Conservation (phyloP, 2,888 invertebrate genomes). For the Parascotia fuliginaria region DNA sequence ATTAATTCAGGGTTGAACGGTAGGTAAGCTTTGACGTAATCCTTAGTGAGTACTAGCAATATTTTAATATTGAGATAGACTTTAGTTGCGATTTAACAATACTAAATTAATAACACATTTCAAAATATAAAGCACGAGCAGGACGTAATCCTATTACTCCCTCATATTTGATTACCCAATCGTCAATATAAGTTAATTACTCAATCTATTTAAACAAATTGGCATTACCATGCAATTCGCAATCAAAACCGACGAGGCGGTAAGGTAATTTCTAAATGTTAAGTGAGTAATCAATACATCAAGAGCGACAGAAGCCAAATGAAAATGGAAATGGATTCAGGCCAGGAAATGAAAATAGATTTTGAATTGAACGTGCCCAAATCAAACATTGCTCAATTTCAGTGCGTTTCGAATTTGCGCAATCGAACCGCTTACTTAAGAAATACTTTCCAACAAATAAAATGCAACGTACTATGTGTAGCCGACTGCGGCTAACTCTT, state of each 20-base stretch:
- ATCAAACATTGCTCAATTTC: constrained; percentile 50
- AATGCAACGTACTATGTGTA: constrained; percentile 20
- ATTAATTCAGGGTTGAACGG: no score
- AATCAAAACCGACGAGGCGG: constrained; percentile 34
- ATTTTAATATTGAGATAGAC: no score
- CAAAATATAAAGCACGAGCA: no score
- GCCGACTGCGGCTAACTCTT: constrained; percentile 23
- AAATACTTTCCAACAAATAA: constrained; percentile 41
- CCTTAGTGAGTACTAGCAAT: no score
- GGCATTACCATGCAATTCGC: constrained; percentile 33
- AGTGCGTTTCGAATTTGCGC: constrained; percentile 25
- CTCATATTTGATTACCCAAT: neutral
- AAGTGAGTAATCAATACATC: constrained; percentile 56
- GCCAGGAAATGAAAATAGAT: constrained; percentile 57
- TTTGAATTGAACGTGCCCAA: constrained; percentile 53
- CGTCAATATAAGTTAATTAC: neutral
- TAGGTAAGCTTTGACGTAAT: no score
- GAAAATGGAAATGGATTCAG: constrained; percentile 55
- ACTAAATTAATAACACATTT: no score
- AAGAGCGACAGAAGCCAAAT: constrained; percentile 50
- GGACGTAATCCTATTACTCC: neutral
- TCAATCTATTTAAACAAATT: constrained; percentile 27
- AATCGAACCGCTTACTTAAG: constrained; percentile 21
- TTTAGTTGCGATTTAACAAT: no score
- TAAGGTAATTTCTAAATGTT: constrained; percentile 45